These are phyloP conservation scores for Peromyscus leucopus DNA, from an alignment of 2,113 vertebrate species.

Conservation along the genomic window DNA sequence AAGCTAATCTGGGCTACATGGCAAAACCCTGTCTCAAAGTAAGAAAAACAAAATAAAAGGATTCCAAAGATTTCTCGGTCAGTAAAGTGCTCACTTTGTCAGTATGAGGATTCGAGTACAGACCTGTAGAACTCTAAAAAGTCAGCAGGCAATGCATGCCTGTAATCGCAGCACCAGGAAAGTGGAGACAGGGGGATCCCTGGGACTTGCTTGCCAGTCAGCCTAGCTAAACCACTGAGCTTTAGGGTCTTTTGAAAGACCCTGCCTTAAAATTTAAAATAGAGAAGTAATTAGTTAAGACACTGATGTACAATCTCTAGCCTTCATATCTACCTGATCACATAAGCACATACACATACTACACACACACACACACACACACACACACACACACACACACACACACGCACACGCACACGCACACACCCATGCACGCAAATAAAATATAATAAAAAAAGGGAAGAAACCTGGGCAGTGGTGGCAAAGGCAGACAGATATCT, in stretches of 20 bases:
- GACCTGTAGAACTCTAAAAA: too few species aligned
- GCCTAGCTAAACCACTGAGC: neutral
- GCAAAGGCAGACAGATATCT: too few species aligned
- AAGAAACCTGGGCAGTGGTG: too few species aligned
- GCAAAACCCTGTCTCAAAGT: neutral
- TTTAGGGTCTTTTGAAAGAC: neutral
- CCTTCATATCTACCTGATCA: neutral
- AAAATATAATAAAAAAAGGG: neutral
- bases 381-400: neutral
- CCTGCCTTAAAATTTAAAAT: neutral
- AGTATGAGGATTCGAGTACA: too few species aligned
- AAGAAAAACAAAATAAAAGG: neutral
- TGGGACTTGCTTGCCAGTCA: neutral
- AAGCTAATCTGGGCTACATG: neutral
- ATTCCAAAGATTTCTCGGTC: neutral
- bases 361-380: neutral
- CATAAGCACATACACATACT: neutral
- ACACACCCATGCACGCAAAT: too few species aligned
- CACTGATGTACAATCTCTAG: neutral
- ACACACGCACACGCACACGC: too few species aligned
- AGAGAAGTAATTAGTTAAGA: neutral
- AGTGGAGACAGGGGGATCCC: neutral
- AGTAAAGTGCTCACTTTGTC: neutral
- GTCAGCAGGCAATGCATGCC: neutral
- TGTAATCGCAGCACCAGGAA: neutral